Base-by-base conservation (phyloP, 1,140 invertebrate species). In the Drosophila asahinai region DNA sequence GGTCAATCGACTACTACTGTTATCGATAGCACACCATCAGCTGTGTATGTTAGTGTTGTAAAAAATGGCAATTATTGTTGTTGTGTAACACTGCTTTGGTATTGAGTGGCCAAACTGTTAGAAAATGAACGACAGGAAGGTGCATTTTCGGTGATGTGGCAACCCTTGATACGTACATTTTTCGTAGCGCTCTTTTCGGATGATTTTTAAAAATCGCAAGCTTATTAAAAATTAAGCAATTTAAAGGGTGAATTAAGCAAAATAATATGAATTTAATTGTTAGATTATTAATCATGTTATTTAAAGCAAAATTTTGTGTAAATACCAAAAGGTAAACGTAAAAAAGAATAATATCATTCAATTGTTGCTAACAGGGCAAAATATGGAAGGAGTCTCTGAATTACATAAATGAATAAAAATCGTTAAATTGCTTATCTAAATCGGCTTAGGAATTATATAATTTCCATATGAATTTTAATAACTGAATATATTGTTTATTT, bases 21-120 rank as follows among this genome's bases (percentile, higher is more conserved):
- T 58, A 42, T 58, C 40, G 19, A 43, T 58, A 5, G 25, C 30
- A 14, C 7, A 2, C 3, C 30, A 25, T 12, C 57, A 66, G 30
- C 63, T 47, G 63, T n/a, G 1, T 7, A 19, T 4, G 11, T 3
- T 7, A 36, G 57, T 66, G 64, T 5, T 66, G 58, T 12, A 17
- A 62, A 47, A 47, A 8, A 33, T n/a, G 30, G 8, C 30, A 33
- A 33, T 8, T 33, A 9, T 33, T 3, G 7, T 8, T 9, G 30
- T 9, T 33, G 11, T 36, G 27, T 6, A 30, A 2, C 17, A 38
- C 52, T 36, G 33, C 17, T 5, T 36, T 9, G 12, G 3, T 9
- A 8, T 17, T 59, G 19, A 12, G 63, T 11, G 2, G 42, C 42
- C 58, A 27, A 19, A 47, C 12, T 14, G 30, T 5, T 7, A 0